A percentile compares a stretch with the other conserved stretches of the same genome.
Evolutionary conservation across 2,797 vertebrate species (phyloP).

Genomic region (Callimico goeldii): DNA sequence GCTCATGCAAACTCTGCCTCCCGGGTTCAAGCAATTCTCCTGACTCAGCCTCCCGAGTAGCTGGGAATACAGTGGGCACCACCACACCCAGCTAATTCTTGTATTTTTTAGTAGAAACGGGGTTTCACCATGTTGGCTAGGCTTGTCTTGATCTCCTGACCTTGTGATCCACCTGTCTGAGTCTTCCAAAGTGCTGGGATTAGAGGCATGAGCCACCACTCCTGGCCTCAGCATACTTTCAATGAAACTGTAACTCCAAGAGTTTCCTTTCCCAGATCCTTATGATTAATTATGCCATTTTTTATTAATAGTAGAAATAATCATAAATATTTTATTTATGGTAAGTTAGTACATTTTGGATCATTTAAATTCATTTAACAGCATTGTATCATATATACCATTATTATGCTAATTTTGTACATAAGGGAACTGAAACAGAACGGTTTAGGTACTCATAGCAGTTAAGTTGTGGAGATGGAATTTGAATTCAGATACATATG

Average conservation of each 20-base stretch:
- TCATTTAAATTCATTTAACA: not conserved
- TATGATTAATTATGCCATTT: not conserved
- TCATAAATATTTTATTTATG: not conserved
- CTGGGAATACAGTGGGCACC: too few relatives aligned
- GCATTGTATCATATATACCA: not conserved
- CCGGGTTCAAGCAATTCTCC: too few relatives aligned
- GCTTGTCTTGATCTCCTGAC: too few relatives aligned
- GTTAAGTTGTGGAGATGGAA: not conserved
- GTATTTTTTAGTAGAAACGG: too few relatives aligned
- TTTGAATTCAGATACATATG: not conserved
- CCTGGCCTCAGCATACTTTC: not conserved
- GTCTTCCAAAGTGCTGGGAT: too few relatives aligned
- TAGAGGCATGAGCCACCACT: too few relatives aligned
- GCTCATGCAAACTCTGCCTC: too few relatives aligned
- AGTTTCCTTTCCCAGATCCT: not conserved
- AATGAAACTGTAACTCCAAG: not conserved
- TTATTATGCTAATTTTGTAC: not conserved
- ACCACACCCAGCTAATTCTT: too few relatives aligned
- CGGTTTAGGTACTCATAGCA: not conserved
- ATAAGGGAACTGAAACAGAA: not conserved
- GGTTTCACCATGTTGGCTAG: too few relatives aligned
- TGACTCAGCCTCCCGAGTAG: too few relatives aligned
- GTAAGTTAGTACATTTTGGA: not conserved
- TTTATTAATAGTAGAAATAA: not conserved
- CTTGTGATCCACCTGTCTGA: too few relatives aligned